These are phyloP conservation scores for Hoplias malabaricus DNA, from an alignment of 2,113 vertebrate genomes.

Conservation along the genomic window DNA sequence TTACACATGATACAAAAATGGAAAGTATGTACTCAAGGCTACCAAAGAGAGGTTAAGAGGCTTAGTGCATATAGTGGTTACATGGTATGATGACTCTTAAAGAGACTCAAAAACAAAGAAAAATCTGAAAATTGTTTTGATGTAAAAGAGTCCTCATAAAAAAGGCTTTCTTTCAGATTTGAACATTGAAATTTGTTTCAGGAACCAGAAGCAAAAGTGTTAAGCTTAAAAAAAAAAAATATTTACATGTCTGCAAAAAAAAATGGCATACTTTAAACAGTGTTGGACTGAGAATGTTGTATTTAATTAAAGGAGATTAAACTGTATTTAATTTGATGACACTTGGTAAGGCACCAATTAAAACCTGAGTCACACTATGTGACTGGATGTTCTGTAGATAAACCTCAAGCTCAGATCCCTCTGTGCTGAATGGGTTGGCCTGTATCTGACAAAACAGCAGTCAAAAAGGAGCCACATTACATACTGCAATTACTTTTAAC, in stretches of 20 bases:
- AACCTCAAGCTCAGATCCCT: neutral
- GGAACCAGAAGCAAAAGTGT: neutral
- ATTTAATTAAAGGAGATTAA: neutral
- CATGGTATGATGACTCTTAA: slow-evolving; percentile 26
- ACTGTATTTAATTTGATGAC: neutral
- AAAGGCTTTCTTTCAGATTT: neutral
- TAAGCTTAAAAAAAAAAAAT: no score
- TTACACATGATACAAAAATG: slow-evolving; percentile 24
- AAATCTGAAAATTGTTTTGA: neutral
- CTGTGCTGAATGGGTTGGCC: neutral
- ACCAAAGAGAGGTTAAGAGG: slow-evolving; percentile 66
- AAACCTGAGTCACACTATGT: neutral
- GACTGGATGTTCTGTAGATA: neutral
- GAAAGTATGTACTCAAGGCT: slow-evolving; percentile 59
- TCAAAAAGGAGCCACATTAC: neutral
- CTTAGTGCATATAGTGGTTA: slow-evolving; percentile 69
- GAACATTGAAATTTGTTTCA: neutral
- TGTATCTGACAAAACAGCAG: slow-evolving; percentile 1
- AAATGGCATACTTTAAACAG: neutral
- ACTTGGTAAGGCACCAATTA: neutral
- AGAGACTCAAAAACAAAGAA: neutral
- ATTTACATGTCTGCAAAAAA: neutral
- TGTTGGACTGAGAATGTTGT: neutral
- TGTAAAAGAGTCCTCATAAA: neutral
- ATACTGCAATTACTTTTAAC: neutral